Evolutionary conservation across 1,140 invertebrate species (phyloP).

Genomic region (Zaprionus vittiger): DNA sequence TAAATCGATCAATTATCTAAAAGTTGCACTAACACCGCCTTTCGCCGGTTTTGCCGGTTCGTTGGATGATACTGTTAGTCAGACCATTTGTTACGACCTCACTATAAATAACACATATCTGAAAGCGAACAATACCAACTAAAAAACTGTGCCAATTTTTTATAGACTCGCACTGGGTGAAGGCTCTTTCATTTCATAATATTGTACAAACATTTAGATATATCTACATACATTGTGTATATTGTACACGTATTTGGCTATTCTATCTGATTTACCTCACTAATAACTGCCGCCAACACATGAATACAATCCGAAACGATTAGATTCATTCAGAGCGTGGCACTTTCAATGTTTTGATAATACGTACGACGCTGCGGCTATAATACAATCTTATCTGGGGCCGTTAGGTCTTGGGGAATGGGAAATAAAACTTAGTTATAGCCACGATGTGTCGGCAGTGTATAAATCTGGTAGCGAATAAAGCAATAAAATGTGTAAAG

Average conservation of each 20-base stretch:
- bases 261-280: constrained; percentile 3
- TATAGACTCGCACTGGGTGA: constrained; percentile 63
- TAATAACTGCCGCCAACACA: constrained; percentile 21
- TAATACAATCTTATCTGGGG: constrained; percentile 58
- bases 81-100: constrained; percentile 44
- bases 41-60: constrained; percentile 9
- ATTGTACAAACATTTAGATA: background rate
- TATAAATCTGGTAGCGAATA: constrained; percentile 23
- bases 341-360: constrained; percentile 19
- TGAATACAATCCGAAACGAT: background rate
- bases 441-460: background rate
- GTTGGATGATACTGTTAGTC: constrained; percentile 44
- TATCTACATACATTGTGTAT: background rate
- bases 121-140: constrained; percentile 15
- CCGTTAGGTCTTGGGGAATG: constrained; percentile 23
- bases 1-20: constrained; percentile 53
- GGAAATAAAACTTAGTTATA: constrained; percentile 9
- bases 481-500: constrained; percentile 6
- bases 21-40: constrained; percentile 31
- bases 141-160: constrained; percentile 64
- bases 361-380: background rate
- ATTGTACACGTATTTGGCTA: constrained; percentile 1
- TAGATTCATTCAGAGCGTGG: constrained; percentile 34
- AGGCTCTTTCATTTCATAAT: constrained; percentile 63
- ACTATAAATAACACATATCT: constrained; percentile 65